These are phyloP conservation scores for Crotalus helleri DNA, from an alignment of 2,113 vertebrate genomes.

Conservation along the genomic window DNA sequence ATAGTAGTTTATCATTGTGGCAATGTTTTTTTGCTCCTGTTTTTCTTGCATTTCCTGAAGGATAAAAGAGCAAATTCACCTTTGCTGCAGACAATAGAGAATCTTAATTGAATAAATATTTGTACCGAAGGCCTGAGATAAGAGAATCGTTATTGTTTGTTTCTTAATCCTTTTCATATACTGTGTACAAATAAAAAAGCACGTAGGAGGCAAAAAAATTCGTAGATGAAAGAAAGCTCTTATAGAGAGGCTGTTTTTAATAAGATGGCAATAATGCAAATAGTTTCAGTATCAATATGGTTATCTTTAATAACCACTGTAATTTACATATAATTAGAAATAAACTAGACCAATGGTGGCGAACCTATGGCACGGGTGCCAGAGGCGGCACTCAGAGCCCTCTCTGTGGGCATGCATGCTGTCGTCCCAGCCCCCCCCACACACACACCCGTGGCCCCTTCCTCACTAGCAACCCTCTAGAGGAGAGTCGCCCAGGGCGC, in stretches of 20 bases:
- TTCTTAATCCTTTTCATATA: not conserved
- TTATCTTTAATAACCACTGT: not conserved
- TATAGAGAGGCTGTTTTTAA: constrained; percentile 4
- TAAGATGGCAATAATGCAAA: not conserved
- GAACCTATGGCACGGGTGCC: too few relatives aligned
- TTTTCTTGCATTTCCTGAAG: not conserved
- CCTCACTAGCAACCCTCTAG: too few relatives aligned
- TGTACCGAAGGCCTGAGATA: not conserved
- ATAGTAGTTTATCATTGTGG: not conserved
- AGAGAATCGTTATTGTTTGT: not conserved
- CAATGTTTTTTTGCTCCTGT: not conserved
- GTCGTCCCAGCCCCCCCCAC: too few relatives aligned
- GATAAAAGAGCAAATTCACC: not conserved
- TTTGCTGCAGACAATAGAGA: not conserved
- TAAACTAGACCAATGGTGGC: not conserved
- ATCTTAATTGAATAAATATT: constrained; percentile 18
- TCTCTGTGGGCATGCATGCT: too few relatives aligned
- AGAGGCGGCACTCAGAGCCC: too few relatives aligned
- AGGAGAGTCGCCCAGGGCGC: too few relatives aligned
- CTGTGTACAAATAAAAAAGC: constrained; percentile 11
- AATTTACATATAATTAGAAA: not conserved
- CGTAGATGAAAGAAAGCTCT: constrained; percentile 20
- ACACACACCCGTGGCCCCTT: too few relatives aligned
- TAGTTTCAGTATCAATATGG: not conserved
- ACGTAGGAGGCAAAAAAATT: not conserved